These are phyloP conservation scores for Mus caroli DNA, from an alignment of 2,797 vertebrate species.

Conservation along the genomic window DNA sequence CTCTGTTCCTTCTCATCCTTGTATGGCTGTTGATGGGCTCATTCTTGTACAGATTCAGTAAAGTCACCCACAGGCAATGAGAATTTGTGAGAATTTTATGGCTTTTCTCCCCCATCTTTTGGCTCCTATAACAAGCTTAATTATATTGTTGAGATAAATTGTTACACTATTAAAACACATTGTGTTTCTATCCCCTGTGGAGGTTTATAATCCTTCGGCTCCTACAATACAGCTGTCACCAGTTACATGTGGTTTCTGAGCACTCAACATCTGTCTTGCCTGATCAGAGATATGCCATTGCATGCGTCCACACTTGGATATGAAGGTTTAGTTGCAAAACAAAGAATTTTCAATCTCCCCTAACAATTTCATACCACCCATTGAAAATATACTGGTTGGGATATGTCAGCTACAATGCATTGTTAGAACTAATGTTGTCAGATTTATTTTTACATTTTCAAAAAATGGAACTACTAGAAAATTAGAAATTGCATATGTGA, in stretches of 20 bases:
- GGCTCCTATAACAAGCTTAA: not conserved
- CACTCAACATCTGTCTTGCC: not conserved
- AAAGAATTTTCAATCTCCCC: not conserved
- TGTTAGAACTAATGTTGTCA: not conserved
- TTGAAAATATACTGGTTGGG: not conserved
- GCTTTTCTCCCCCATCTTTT: not conserved
- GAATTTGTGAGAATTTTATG: not conserved
- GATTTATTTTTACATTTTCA: not conserved
- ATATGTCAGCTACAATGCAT: not conserved
- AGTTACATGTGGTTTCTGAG: not conserved
- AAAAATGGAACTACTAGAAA: not conserved
- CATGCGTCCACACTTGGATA: not conserved
- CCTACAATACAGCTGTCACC: not conserved
- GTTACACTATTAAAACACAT: not conserved
- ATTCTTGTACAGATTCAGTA: not conserved
- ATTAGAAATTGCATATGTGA: not conserved
- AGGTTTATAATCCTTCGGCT: not conserved
- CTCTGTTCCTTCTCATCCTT: rapidly evolving
- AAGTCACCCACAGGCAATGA: too few species aligned
- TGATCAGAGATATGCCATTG: not conserved
- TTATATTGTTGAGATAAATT: not conserved
- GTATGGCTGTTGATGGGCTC: not conserved
- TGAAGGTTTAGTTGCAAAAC: constrained; percentile 5
- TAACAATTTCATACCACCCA: not conserved
- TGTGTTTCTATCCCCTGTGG: not conserved